Evolutionary conservation across 2,113 vertebrate species (phyloP).

Genomic region (Taurulus bubalis): DNA sequence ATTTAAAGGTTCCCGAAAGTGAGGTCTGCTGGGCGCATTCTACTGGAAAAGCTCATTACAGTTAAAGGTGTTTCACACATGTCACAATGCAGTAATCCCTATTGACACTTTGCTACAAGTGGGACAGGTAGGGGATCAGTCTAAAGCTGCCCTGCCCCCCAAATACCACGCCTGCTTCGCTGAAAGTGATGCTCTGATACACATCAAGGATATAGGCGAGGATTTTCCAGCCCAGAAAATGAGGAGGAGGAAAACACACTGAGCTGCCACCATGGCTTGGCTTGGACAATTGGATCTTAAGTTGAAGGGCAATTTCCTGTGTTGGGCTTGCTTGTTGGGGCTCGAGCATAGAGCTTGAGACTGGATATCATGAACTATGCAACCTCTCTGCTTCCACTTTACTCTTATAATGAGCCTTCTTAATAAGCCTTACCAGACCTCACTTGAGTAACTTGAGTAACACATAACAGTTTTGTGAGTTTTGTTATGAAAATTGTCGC

Average conservation of each 20-base stretch:
- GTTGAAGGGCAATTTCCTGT: conserved; percentile 33
- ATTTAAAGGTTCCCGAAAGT: conserved; percentile 61
- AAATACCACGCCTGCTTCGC: conserved; percentile 27
- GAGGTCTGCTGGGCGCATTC: conserved; percentile 48
- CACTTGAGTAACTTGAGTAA: too few relatives aligned
- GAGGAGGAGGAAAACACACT: conserved; percentile 41
- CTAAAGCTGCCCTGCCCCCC: conserved; percentile 30
- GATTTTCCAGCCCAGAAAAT: conserved; percentile 47
- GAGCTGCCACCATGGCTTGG: conserved; percentile 18
- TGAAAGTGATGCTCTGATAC: conserved; percentile 60
- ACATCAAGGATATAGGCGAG: conserved; percentile 39
- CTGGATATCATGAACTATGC: conserved; percentile 19
- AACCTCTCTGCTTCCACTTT: conserved; percentile 2
- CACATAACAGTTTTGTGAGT: background rate
- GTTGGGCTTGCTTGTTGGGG: conserved; percentile 8
- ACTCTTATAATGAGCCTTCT: conserved; percentile 17
- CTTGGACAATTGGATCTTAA: conserved; percentile 25
- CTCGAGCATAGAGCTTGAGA: conserved; percentile 9
- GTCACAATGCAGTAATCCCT: conserved; percentile 72
- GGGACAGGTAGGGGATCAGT: conserved; percentile 50
- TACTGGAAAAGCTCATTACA: conserved; percentile 76
- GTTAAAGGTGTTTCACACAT: conserved; percentile 67
- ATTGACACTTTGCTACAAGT: conserved; percentile 60
- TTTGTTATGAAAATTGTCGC: background rate
- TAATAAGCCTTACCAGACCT: background rate